Evolutionary conservation across 2,888 invertebrate species (phyloP).

Genomic region (Tridacna crocea): DNA sequence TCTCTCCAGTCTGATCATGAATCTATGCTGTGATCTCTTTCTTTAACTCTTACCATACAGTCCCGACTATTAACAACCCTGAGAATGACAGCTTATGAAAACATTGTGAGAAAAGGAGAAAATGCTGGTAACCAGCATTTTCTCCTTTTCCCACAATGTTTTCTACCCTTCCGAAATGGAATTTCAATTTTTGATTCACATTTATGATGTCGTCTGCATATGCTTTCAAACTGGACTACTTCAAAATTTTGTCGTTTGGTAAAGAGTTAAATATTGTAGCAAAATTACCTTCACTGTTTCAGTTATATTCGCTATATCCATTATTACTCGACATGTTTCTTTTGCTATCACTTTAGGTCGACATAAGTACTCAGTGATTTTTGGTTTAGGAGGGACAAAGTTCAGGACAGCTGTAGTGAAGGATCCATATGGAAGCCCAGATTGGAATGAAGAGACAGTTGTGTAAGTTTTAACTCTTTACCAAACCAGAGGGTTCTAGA

Average conservation of each 20-base stretch:
- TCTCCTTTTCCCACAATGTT: constrained; percentile 14
- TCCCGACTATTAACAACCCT: too few relatives aligned
- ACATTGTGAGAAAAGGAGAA: too few relatives aligned
- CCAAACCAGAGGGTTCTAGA: background rate
- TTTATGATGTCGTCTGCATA: too few relatives aligned
- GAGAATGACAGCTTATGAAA: too few relatives aligned
- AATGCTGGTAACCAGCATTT: background rate
- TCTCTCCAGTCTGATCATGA: too few relatives aligned
- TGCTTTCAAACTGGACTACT: background rate
- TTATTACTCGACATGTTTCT: too few relatives aligned
- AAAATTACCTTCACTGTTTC: too few relatives aligned
- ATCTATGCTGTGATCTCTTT: too few relatives aligned
- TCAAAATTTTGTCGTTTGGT: background rate
- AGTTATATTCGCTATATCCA: too few relatives aligned
- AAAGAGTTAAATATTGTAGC: too few relatives aligned
- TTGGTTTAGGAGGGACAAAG: constrained; percentile 80
- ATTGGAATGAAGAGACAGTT: constrained; percentile 82
- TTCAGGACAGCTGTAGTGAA: constrained; percentile 79
- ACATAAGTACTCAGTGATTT: constrained; percentile 81
- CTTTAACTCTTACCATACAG: too few relatives aligned
- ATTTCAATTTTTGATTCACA: too few relatives aligned
- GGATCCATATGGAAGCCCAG: constrained; percentile 77
- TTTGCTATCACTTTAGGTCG: constrained; percentile 65
- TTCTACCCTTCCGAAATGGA: background rate
- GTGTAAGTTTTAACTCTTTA: constrained; percentile 72